These are phyloP conservation scores for Amblyornis subalaris DNA, from an alignment of 2,113 vertebrate genomes.

Conservation along the genomic window DNA sequence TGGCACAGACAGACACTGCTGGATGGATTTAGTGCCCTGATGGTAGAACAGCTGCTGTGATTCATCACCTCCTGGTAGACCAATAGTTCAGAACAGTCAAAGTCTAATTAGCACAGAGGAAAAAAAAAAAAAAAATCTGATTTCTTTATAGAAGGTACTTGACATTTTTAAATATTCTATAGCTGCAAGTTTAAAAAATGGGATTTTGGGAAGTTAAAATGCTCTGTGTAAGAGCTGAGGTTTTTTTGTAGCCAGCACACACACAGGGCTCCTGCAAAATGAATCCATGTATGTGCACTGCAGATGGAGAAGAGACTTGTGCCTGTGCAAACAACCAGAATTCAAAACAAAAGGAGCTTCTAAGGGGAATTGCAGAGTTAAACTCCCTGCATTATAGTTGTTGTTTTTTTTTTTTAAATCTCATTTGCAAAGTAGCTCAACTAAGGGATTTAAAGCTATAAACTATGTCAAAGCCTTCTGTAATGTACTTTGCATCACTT, in stretches of 20 bases:
- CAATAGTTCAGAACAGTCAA: neutral
- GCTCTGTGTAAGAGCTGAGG: neutral
- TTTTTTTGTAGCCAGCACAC: neutral
- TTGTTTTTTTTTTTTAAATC: neutral
- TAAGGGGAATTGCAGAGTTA: neutral
- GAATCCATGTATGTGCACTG: neutral
- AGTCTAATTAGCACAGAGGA: neutral
- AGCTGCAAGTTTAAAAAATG: neutral
- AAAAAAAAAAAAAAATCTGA: neutral
- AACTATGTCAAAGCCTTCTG: neutral
- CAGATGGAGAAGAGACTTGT: neutral
- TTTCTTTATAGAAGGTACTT: neutral
- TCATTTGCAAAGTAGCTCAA: neutral
- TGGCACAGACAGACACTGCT: neutral
- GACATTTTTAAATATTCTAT: neutral
- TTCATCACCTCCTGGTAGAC: neutral
- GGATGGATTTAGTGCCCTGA: neutral
- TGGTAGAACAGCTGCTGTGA: neutral
- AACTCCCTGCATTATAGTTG: neutral
- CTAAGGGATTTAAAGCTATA: neutral
- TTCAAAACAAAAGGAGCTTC: neutral
- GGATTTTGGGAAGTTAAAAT: neutral
- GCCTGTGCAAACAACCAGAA: neutral
- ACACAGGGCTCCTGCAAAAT: neutral
- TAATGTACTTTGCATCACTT: neutral